Conservation (phyloP, 2,797 vertebrate genomes). For the Chaetodon trifasciatus region DNA sequence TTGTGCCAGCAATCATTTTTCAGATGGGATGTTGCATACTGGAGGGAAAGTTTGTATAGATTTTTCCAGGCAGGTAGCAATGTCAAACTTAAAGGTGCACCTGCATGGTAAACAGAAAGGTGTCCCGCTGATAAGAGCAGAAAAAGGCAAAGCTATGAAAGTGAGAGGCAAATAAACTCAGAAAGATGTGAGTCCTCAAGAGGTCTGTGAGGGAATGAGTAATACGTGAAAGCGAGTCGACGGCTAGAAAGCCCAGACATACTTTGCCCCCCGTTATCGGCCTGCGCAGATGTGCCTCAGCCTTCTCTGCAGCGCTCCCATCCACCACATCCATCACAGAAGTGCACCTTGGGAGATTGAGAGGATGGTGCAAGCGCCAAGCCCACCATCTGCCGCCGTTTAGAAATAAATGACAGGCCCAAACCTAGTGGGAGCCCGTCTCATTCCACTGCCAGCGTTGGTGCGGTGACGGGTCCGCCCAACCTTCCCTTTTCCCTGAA, state of each 20-base stretch:
- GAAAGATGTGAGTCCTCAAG: slow-evolving; percentile 63
- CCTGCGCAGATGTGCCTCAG: slow-evolving; percentile 81
- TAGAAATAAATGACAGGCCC: slow-evolving; percentile 86
- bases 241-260: slow-evolving; percentile 74
- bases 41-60: not conserved
- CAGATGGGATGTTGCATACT: slow-evolving; percentile 11
- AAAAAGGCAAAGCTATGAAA: slow-evolving; percentile 63
- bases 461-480: slow-evolving; percentile 73
- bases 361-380: slow-evolving; percentile 79
- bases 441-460: slow-evolving; percentile 79
- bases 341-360: slow-evolving; percentile 84
- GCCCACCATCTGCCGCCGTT: slow-evolving; percentile 85
- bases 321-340: slow-evolving; percentile 84
- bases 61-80: slow-evolving; percentile 55
- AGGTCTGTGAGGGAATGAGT: slow-evolving; percentile 69
- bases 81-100: slow-evolving; percentile 59
- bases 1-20: slow-evolving; percentile 1
- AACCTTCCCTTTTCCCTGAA: slow-evolving; percentile 71
- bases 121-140: slow-evolving; percentile 52
- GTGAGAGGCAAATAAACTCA: slow-evolving; percentile 69
- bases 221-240: slow-evolving; percentile 66
- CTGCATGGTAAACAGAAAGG: slow-evolving; percentile 56
- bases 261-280: slow-evolving; percentile 82
- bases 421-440: slow-evolving; percentile 83
- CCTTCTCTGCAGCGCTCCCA: slow-evolving; percentile 74